Base-by-base conservation (phyloP, 37 sponge, comb jelly and placozoan genomes). In the Beroe ovata region DNA sequence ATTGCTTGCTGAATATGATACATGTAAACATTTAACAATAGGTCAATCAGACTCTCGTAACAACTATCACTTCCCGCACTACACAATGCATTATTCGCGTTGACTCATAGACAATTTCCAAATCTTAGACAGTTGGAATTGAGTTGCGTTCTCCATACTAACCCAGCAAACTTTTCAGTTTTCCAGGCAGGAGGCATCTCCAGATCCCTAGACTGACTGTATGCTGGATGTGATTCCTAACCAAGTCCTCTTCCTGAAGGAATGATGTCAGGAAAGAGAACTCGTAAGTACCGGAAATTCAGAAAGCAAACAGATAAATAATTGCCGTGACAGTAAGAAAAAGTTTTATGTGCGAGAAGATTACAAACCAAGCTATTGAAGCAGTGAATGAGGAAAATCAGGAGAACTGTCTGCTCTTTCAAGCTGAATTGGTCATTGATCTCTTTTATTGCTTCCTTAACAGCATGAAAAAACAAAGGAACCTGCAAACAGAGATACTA, bases 291-390 rank as follows among this genome's bases (percentile, higher is more conserved):
- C n/a, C n/a, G n/a, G n/a, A n/a, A n/a, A n/a, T n/a, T n/a, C n/a
- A n/a, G n/a, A n/a, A n/a, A n/a, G n/a, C n/a, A n/a, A n/a, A n/a
- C n/a, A n/a, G n/a, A n/a, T n/a, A n/a, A n/a, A n/a, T n/a, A n/a
- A n/a, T n/a, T n/a, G n/a, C n/a, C n/a, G n/a, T n/a, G n/a, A n/a
- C n/a, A n/a, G n/a, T n/a, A n/a, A n/a, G n/a, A n/a, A n/a, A n/a
- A n/a, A n/a, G n/a, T n/a, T n/a, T n/a, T n/a, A n/a, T n/a, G n/a
- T n/a, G n/a, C n/a, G n/a, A n/a, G n/a, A n/a, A n/a, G n/a, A n/a
- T 8, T 36, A 88, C 93, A 91, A 20, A 96, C 99, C 93, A 98
- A 69, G 63, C 99, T 98, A 90, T 98, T 98, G 93, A 94, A 98
- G 84, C 92, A 92, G 89, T 98, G 93, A 38, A 94, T 91, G 20